Conservation (phyloP, 2,888 invertebrate genomes). For the Cyclophora albipunctata region DNA sequence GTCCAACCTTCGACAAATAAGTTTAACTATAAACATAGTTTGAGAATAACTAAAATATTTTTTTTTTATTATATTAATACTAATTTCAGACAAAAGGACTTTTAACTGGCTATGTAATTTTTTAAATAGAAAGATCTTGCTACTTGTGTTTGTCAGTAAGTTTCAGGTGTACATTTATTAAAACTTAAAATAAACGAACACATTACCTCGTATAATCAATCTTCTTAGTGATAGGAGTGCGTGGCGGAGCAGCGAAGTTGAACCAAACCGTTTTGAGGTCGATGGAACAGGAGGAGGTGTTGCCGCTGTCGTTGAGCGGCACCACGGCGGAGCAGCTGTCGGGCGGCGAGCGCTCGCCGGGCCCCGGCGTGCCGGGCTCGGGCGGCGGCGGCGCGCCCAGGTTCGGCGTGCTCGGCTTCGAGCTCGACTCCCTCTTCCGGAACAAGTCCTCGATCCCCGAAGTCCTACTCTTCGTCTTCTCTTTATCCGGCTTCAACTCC, state of each 20-base stretch:
- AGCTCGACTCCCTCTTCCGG: slow-evolving; percentile 73
- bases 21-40: slow-evolving; percentile 1
- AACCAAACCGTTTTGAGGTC: slow-evolving; percentile 96
- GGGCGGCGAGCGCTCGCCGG: slow-evolving; percentile 53
- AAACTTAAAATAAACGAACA: no score
- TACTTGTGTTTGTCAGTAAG: no score
- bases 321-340: slow-evolving; percentile 54
- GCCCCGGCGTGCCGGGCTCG: slow-evolving; percentile 49
- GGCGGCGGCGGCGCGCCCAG: slow-evolving; percentile 56
- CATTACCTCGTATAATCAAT: slow-evolving; percentile 91
- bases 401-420: slow-evolving; percentile 76
- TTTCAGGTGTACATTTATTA: no score
- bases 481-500: slow-evolving; percentile 57
- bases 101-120: no score
- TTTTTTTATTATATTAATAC: not conserved
- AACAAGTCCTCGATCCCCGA: slow-evolving; percentile 68
- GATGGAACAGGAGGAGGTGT: slow-evolving; percentile 89
- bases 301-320: slow-evolving; percentile 79
- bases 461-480: slow-evolving; percentile 45
- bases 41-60: no score
- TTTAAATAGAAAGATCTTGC: no score
- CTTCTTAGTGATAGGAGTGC: slow-evolving; percentile 94
- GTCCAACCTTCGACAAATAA: slow-evolving; percentile 78
- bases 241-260: slow-evolving; percentile 97
- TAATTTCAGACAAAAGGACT: no score